These are phyloP conservation scores for Olivierus martensii DNA, from an alignment of 1,140 invertebrate species.

Conservation along the genomic window DNA sequence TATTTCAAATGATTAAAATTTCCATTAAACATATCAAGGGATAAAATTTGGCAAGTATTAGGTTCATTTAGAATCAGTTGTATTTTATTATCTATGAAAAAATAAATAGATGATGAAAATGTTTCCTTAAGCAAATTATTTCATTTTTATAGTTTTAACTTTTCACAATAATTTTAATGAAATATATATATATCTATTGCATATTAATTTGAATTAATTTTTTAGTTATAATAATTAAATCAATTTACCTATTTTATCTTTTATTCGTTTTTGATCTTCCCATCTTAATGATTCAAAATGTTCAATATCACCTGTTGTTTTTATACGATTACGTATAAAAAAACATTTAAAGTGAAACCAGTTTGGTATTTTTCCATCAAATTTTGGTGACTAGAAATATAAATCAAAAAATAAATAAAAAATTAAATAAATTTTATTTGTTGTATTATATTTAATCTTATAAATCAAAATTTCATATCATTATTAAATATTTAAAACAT, in stretches of 20 bases:
- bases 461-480: too few species aligned
- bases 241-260: conserved; percentile 22
- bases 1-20: too few species aligned
- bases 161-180: neutral
- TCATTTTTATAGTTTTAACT: neutral
- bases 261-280: conserved; percentile 75
- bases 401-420: too few species aligned
- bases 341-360: conserved; percentile 89
- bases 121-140: neutral
- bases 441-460: too few species aligned
- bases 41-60: too few species aligned
- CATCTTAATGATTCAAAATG: conserved; percentile 64
- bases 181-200: neutral
- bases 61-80: too few species aligned
- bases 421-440: too few species aligned
- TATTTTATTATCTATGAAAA: too few species aligned
- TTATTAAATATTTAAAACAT: too few species aligned
- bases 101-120: too few species aligned
- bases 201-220: too few species aligned
- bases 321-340: conserved; percentile 59
- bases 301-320: conserved; percentile 57
- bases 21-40: too few species aligned
- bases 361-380: conserved; percentile 76
- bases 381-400: conserved; percentile 57
- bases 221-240: neutral